Percentiles rank a stretch among this genome's conserved stretches.
Conservation (phyloP, 1,140 invertebrate species). For the Colletes gigas region DNA sequence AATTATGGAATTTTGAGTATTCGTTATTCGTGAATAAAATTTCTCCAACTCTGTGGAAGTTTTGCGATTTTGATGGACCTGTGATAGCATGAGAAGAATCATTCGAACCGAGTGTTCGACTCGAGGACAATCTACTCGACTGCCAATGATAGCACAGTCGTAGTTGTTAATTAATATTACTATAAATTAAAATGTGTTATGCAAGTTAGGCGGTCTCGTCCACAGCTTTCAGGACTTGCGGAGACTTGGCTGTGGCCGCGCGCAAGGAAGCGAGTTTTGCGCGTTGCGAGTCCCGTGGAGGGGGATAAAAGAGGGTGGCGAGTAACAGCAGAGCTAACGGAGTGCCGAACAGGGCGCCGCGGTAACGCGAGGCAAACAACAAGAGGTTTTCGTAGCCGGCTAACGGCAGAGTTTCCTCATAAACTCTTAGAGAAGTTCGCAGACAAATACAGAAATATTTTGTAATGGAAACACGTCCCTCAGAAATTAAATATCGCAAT, state of each 20-base stretch:
- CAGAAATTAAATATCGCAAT: constrained; percentile 75
- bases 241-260: constrained; percentile 46
- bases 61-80: too few species aligned
- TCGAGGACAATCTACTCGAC: too few species aligned
- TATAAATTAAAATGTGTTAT: constrained; percentile 68
- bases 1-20: too few species aligned
- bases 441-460: constrained; percentile 78
- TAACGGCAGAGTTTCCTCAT: constrained; percentile 71
- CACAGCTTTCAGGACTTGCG: constrained; percentile 48
- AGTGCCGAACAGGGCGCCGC: constrained; percentile 42
- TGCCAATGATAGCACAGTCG: not conserved
- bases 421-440: constrained; percentile 76
- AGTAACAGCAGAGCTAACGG: constrained; percentile 42
- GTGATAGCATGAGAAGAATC: too few species aligned
- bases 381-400: constrained; percentile 58
- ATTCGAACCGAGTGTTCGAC: too few species aligned
- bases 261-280: constrained; percentile 46
- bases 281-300: constrained; percentile 30
- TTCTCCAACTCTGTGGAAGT: too few species aligned
- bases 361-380: constrained; percentile 62
- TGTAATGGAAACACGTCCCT: constrained; percentile 74
- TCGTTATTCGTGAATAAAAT: too few species aligned
- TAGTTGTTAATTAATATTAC: constrained; percentile 64
- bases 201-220: constrained; percentile 61
- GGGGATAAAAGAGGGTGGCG: constrained; percentile 33